Conservation (phyloP, 2,797 vertebrate genomes). For the Tolypeutes matacus region DNA sequence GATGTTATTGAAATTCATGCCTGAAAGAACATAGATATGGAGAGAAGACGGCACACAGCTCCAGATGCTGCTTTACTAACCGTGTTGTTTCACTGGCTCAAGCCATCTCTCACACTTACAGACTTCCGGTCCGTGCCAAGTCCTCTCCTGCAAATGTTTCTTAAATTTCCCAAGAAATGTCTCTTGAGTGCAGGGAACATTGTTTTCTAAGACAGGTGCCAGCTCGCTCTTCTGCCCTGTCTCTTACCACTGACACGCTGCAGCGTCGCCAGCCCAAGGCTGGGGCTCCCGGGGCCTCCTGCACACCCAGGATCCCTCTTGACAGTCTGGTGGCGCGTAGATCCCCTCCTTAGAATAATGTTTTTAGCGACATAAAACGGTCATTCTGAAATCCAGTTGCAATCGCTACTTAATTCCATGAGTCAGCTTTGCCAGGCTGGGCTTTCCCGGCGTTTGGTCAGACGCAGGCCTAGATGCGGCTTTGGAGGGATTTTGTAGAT, state of each 20-base stretch:
- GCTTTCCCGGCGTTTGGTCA: no score
- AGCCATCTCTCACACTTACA: rapidly evolving
- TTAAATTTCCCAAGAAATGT: not conserved
- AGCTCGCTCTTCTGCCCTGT: not conserved
- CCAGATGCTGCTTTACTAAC: not conserved
- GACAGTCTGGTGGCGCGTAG: not conserved
- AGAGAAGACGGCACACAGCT: not conserved
- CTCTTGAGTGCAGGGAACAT: not conserved
- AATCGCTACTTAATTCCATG: no score
- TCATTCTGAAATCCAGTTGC: not conserved
- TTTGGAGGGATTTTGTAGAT: no score
- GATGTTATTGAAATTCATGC: not conserved
- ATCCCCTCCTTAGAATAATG: no score
- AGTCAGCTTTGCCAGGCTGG: no score
- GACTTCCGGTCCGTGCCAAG: not conserved
- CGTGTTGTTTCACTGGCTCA: rapidly evolving
- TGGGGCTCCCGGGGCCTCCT: not conserved
- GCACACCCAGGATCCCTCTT: not conserved
- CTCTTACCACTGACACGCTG: rapidly evolving
- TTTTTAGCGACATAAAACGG: not conserved
- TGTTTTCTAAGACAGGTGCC: not conserved
- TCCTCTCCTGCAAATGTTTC: not conserved
- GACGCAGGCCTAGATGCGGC: no score
- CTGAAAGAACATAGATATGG: not conserved
- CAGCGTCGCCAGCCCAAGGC: rapidly evolving